These are phyloP conservation scores for Botia kubotai DNA, from an alignment of 2,797 vertebrate genomes.

Conservation along the genomic window DNA sequence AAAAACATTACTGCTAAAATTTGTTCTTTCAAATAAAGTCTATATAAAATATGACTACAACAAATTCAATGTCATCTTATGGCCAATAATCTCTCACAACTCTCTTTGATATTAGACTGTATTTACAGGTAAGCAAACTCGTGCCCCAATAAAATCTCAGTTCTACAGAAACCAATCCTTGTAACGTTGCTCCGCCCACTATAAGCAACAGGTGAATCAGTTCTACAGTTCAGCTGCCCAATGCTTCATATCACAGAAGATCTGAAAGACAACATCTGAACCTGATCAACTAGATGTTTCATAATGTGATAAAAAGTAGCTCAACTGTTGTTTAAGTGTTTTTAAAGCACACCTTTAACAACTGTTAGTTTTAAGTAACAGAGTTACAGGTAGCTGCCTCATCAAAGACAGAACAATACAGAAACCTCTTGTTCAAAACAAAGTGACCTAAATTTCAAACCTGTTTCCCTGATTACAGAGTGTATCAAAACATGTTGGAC, in stretches of 20 bases:
- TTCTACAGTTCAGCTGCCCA: slow-evolving; percentile 13
- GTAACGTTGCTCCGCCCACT: slow-evolving; percentile 11
- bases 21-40: neutral
- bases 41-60: no score
- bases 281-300: slow-evolving; percentile 12
- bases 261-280: slow-evolving; percentile 3
- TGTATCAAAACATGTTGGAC: neutral
- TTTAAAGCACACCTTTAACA: no score
- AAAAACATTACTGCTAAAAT: no score
- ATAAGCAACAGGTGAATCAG: slow-evolving; percentile 45
- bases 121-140: slow-evolving; percentile 1
- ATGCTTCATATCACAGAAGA: neutral
- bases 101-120: neutral
- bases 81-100: neutral
- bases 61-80: no score
- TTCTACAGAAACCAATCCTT: slow-evolving; percentile 20
- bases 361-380: no score
- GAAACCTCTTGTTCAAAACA: no score
- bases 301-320: neutral
- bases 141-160: neutral
- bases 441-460: no score
- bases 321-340: no score
- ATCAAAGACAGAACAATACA: no score
- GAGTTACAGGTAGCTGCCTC: no score
- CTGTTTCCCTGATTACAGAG: no score